Evolutionary conservation across 2,888 invertebrate genomes (phyloP), one percentile per base, ranked within the genome.

Genomic region (Xanthia togata): DNA sequence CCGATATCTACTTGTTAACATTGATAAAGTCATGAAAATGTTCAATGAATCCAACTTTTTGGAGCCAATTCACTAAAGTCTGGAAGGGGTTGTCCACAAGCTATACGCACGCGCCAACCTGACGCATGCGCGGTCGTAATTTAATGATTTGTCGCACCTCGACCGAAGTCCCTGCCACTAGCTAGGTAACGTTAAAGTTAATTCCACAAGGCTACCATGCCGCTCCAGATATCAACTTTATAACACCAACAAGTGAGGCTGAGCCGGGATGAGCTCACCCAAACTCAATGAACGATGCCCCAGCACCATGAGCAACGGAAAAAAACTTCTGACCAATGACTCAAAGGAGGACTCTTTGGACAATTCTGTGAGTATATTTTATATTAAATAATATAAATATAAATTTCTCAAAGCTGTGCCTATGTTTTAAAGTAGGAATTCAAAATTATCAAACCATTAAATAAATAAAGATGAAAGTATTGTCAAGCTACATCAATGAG

Each of bases 301-400:
- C 38, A 96, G 95, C 88, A 94, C 92, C 67, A 90, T 95, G 91
- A 95, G 95, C 90, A 95, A 94, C 78, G 93, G 94, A 67, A 95
- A 94, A 79, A 96, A 95, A 89, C 91, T 92, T 38, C 90, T 95
- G 12, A 93, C 86, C 89, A 91, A 91, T 76, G 96, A 96, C 47
- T 92, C 92, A 2, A 96, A 96, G 81, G 96, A 96, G 79, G 96
- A 96, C 70, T 96, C 96, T 3, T 88, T 96, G 41, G 96, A 96
- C 65, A 96, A 95, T 85, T 96, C 96, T 65, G 96, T 96, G 88
- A 95, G 95, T 95, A 86, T 2, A 23, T 78, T n/a, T 35, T 50
- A 14, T 55, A 26, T 50, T 0, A 50, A 57, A 35, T 35, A n/a
- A n/a, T n/a, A n/a, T n/a, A n/a, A n/a, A n/a, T n/a, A n/a, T n/a